These are phyloP conservation scores for Germaria angustata DNA, from an alignment of 2,888 invertebrate genomes.

Conservation along the genomic window DNA sequence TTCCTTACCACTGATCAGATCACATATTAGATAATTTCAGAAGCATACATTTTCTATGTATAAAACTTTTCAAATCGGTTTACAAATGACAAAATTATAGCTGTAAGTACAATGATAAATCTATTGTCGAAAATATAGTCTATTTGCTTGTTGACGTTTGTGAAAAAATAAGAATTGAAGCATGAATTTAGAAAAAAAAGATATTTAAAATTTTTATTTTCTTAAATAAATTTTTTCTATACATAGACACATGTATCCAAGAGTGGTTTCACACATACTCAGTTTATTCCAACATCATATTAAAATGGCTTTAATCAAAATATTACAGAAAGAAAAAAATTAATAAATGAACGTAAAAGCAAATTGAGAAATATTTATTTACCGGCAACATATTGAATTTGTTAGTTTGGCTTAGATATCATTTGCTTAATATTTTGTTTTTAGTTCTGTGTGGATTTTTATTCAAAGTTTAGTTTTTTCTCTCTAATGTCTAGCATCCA, in stretches of 20 bases:
- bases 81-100: too few species aligned
- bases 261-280: not conserved
- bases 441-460: not conserved
- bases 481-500: conserved; percentile 40
- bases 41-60: too few species aligned
- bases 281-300: conserved; percentile 21
- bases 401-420: conserved; percentile 40
- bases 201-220: not conserved
- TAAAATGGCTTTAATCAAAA: conserved; percentile 49
- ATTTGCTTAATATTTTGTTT: conserved; percentile 8
- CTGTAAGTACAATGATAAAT: too few species aligned
- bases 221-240: not conserved
- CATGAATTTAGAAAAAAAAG: too few species aligned
- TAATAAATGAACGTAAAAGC: conserved; percentile 10
- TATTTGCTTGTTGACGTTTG: too few species aligned
- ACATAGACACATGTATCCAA: too few species aligned
- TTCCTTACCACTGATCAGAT: too few species aligned
- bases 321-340: not conserved
- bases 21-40: too few species aligned
- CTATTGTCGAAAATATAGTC: too few species aligned
- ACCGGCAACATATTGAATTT: conserved; percentile 43
- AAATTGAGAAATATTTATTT: conserved; percentile 47
- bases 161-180: too few species aligned
- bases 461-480: conserved; percentile 11
- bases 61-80: too few species aligned